Percentiles rank a stretch among this genome's conserved stretches.
Evolutionary conservation across 1,140 invertebrate species (phyloP).

Genomic region (Aphelenchoides fujianensis): DNA sequence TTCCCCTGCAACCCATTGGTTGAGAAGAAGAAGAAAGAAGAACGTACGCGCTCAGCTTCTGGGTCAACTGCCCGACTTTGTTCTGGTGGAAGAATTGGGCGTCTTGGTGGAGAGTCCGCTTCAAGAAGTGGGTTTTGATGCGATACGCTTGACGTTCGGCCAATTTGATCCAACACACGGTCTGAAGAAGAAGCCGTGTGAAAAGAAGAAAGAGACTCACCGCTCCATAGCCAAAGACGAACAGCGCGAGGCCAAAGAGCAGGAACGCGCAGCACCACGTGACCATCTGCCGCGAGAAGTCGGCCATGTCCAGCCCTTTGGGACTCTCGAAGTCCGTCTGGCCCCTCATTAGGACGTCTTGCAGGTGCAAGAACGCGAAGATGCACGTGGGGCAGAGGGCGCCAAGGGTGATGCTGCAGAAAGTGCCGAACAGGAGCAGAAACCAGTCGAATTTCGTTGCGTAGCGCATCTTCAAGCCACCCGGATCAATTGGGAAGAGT

Average conservation of each 20-base stretch:
- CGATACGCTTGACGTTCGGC: constrained; percentile 24
- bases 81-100: constrained; percentile 27
- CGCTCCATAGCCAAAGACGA: not conserved
- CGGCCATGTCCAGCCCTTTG: not conserved
- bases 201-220: not conserved
- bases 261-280: constrained; percentile 3
- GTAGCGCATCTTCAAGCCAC: constrained; percentile 20
- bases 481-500: not conserved
- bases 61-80: constrained; percentile 23
- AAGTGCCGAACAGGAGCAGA: constrained; percentile 3
- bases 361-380: constrained; percentile 10
- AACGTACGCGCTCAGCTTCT: constrained; percentile 16
- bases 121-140: constrained; percentile 24
- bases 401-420: constrained; percentile 11
- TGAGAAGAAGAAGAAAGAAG: no score
- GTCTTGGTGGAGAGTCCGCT: constrained; percentile 26
- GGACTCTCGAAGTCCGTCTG: constrained; percentile 4
- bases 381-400: not conserved
- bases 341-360: constrained; percentile 11
- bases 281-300: constrained; percentile 15
- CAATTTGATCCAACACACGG: constrained; percentile 6
- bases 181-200: not conserved
- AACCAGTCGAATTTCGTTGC: constrained; percentile 20
- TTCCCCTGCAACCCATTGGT: no score
- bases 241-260: constrained; percentile 14